These are phyloP conservation scores for Platycercus adscitus DNA, from an alignment of 2,113 vertebrate species.

Conservation along the genomic window DNA sequence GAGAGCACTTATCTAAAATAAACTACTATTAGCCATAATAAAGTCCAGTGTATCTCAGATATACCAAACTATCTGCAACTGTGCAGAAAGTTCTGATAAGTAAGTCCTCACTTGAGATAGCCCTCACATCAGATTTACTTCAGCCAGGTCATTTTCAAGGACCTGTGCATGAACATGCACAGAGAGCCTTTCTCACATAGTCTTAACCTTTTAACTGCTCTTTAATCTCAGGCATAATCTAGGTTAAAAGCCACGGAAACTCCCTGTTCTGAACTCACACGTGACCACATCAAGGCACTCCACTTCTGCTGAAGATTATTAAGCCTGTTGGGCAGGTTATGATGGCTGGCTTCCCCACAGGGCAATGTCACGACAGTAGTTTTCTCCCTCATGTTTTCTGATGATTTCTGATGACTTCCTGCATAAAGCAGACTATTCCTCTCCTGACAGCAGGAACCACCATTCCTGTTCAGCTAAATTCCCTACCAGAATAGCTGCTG, in stretches of 20 bases:
- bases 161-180: background rate
- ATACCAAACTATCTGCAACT: conserved; percentile 1
- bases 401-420: background rate
- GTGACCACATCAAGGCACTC: conserved; percentile 51
- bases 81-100: conserved; percentile 2
- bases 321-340: conserved; percentile 16
- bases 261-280: conserved; percentile 17
- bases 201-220: conserved; percentile 3
- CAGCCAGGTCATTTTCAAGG: conserved; percentile 19
- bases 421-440: background rate
- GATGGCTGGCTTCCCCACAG: background rate
- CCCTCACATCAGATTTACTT: background rate
- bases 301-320: background rate
- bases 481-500: background rate
- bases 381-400: background rate
- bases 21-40: conserved; percentile 56
- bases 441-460: background rate
- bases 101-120: background rate
- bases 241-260: conserved; percentile 9
- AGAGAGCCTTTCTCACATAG: conserved; percentile 21
- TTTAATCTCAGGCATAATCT: conserved; percentile 34
- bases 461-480: background rate
- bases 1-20: background rate
- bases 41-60: background rate
- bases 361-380: background rate